Evolutionary conservation across 2,888 invertebrate genomes (phyloP).

Genomic region (Cataglyphis livida): DNA sequence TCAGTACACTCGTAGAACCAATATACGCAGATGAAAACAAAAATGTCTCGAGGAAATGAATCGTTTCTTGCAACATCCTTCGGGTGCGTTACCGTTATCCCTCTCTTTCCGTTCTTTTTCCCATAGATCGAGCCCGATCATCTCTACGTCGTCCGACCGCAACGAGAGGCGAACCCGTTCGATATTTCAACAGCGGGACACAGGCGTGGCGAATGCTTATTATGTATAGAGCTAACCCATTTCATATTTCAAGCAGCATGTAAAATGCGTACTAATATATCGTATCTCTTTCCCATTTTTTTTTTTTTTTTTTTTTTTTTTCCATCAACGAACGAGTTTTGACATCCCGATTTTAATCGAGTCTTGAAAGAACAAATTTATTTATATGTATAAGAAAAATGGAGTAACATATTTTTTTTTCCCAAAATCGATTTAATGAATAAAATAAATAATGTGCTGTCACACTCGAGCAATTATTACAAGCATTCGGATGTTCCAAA

Average conservation of each 20-base stretch:
- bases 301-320: background rate
- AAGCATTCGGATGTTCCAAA: background rate
- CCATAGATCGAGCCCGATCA: slow-evolving; percentile 66
- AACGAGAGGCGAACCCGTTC: slow-evolving; percentile 69
- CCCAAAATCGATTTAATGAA: background rate
- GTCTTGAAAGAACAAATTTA: background rate
- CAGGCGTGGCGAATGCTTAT: slow-evolving; percentile 4
- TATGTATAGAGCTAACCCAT: background rate
- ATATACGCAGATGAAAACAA: slow-evolving; percentile 15
- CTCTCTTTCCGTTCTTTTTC: slow-evolving; percentile 68
- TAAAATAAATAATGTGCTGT: background rate
- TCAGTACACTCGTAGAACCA: slow-evolving; percentile 1
- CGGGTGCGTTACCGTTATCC: slow-evolving; percentile 70
- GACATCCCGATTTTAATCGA: background rate
- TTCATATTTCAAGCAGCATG: slow-evolving; percentile 22
- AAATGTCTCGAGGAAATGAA: slow-evolving; percentile 61
- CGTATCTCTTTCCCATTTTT: background rate
- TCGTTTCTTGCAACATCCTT: slow-evolving; percentile 68
- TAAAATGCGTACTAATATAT: slow-evolving; percentile 8
- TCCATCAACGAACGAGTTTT: background rate
- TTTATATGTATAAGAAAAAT: background rate
- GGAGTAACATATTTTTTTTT: background rate
- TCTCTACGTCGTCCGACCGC: slow-evolving; percentile 72
- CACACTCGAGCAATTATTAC: background rate
- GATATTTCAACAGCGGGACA: slow-evolving; percentile 55